Conservation (phyloP, 2,797 vertebrate species). For the Lacerta bilineata region DNA sequence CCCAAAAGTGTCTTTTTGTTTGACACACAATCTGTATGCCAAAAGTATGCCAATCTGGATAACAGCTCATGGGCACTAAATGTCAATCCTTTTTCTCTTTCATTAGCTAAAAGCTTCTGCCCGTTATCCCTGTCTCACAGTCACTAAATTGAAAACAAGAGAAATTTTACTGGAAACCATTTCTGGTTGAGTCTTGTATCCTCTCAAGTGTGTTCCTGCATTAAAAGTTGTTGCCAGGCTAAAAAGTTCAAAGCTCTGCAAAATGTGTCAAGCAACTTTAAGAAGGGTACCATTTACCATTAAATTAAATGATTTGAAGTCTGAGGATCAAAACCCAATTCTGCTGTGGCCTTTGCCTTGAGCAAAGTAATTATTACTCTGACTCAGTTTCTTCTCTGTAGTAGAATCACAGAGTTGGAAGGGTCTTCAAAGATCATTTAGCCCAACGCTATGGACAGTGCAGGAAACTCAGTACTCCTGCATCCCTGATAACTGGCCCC, state of each 20-base stretch:
- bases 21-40: not conserved
- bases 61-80: not conserved
- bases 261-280: slow-evolving; percentile 8
- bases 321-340: not conserved
- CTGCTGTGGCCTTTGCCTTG: not conserved
- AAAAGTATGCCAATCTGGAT: not conserved
- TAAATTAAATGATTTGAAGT: not conserved
- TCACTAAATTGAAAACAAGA: not conserved
- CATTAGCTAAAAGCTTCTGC: slow-evolving; percentile 29
- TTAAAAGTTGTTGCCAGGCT: slow-evolving; percentile 4
- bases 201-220: not conserved
- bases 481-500: not conserved
- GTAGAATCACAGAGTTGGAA: not conserved
- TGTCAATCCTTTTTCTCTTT: slow-evolving; percentile 12
- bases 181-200: slow-evolving; percentile 17
- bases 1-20: not conserved
- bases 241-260: slow-evolving; percentile 1
- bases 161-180: not conserved
- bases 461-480: not conserved
- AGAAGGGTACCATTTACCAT: not conserved
- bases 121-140: slow-evolving; percentile 16
- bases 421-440: not conserved
- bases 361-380: not conserved
- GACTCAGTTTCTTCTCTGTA: not conserved
- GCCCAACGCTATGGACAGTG: not conserved